Conservation (phyloP, 1,140 invertebrate species). For the Drosophila teissieri region DNA sequence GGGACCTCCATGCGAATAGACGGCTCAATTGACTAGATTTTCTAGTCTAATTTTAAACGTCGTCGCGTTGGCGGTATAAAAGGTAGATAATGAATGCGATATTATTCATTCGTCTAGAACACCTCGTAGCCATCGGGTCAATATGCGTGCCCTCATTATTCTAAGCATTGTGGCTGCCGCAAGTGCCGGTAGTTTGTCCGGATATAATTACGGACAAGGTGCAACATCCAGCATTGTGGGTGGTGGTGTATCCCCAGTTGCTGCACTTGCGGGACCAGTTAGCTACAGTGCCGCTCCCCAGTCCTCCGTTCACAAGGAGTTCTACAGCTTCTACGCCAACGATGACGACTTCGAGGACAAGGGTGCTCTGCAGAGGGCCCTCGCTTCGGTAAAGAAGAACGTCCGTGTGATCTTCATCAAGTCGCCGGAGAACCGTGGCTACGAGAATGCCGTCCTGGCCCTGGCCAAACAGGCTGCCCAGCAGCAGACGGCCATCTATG, state of each 20-base stretch:
- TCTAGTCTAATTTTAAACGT: slow-evolving; percentile 63
- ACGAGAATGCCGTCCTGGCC: slow-evolving; percentile 66
- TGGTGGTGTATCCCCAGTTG: not conserved
- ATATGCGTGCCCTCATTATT: slow-evolving; percentile 67
- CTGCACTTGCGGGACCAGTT: slow-evolving; percentile 53
- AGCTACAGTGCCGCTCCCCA: slow-evolving; percentile 59
- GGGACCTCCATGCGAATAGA: slow-evolving; percentile 16
- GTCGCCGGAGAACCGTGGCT: slow-evolving; percentile 68
- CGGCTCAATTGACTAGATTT: slow-evolving; percentile 69
- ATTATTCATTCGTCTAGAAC: slow-evolving; percentile 66
- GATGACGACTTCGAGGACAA: slow-evolving; percentile 67
- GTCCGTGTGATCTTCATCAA: slow-evolving; percentile 74
- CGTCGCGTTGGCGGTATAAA: slow-evolving; percentile 77
- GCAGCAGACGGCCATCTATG: slow-evolving; percentile 73
- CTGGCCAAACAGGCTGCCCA: slow-evolving; percentile 71
- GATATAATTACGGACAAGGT: slow-evolving; percentile 69
- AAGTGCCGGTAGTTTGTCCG: slow-evolving; percentile 66
- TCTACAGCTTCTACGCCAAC: slow-evolving; percentile 66
- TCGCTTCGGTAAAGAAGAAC: slow-evolving; percentile 57
- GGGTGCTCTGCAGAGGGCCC: slow-evolving; percentile 53
- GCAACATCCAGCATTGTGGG: slow-evolving; percentile 21
- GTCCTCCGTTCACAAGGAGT: slow-evolving; percentile 56
- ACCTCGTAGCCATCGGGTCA: slow-evolving; percentile 32
- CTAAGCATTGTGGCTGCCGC: slow-evolving; percentile 66
- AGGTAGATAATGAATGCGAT: slow-evolving; percentile 65